Evolutionary conservation across 2,113 vertebrate genomes (phyloP), one percentile per base, ranked within the genome.

Genomic region (Tiliqua scincoides): DNA sequence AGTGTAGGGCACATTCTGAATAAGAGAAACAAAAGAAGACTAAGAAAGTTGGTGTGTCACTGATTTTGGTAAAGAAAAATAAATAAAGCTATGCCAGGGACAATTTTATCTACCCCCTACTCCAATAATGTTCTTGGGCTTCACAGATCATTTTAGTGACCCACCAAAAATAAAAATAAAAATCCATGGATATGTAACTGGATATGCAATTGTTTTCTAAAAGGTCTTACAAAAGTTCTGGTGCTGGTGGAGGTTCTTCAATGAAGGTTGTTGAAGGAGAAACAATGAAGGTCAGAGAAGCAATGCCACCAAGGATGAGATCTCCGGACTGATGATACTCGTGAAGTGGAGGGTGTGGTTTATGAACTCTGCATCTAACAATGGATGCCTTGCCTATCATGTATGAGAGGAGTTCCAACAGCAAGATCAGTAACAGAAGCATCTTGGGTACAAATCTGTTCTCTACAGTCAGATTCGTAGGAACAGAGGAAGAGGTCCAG

Each of bases 311-410:
- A 62, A 83, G 17, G 10, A 48, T 63, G 20, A 83, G 6, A 6
- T 83, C 71, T 63, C 82, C 82, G 23, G 2, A 30, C 37, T 83
- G 82, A 32, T 74, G 40, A 83, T 83, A 74, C 27, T 59, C 37
- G 2, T 43, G 82, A n/a, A 73, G 37, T 30, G 82, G 71, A 12
- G 59, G 32, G 17, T 43, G 6, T 17, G 37, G 57, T 48, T 43
- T 27, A 62, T 1, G 1, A 1, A 74, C 17, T 7, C 9, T 21
- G 18, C 82, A 83, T 62, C 32, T 83, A 23, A n/a, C 18, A 43
- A 63, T 23, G 15, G 6, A 35, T 74, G 57, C 0, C 27, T 74
- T 63, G 71, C 27, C n/a, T 14, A 6, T 14, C 43, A n/a, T 71
- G 11, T 43, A 35, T 37, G 67, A 15, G 59, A 67, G 63, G 32